Evolutionary conservation across 2,113 vertebrate species (phyloP), one percentile per base, ranked within the genome.

Genomic region (Pleuronectes platessa): DNA sequence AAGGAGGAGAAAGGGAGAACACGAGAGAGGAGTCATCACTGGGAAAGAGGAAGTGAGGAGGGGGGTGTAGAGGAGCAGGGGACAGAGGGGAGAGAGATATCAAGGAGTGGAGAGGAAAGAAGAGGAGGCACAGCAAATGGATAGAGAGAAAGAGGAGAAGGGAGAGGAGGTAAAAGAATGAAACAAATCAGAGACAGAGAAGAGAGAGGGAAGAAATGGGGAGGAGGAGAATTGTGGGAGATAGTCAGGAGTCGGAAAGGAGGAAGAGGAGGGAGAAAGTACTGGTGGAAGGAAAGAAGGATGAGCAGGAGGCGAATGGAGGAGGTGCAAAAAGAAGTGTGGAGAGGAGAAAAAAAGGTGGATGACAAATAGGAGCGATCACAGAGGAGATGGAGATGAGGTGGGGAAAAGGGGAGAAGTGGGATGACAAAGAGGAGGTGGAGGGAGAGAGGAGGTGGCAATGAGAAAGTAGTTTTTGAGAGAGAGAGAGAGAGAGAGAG

Each of bases 351-450:
- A 54, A 17, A 31, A 40, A 49, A 58, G 24, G 20, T 51, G 65
- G 53, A 20, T n/a, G 61, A 54, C 4, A 58, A 69, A 59, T 3
- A 56, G 58, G 56, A 60, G 35, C 37, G 59, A 75, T 71, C n/a
- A 60, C 14, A 23, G 17, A 75, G 49, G 65, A 68, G 76, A 69
- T 56, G 74, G 58, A 72, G 61, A 68, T 56, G 3, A 72, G 66
- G 65, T 58, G 62, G 68, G 47, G 18, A 17, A 47, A 61, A 63
- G 23, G 11, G 26, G 58, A 20, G 37, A 54, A n/a, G 24, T 40
- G 59, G 58, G 61, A 67, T 14, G 78, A 77, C 45, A 82, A 83
- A 2, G 74, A 81, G 24, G 85, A 82, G 61, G 69, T 31, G 49
- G 56, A 27, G 72, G 68, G 31, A 42, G 40, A 42, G 40, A 42